Percentiles rank a stretch among this genome's conserved stretches.
These are phyloP conservation scores for Otolemur garnettii DNA, from an alignment of 2,113 vertebrate genomes.

Conservation along the genomic window DNA sequence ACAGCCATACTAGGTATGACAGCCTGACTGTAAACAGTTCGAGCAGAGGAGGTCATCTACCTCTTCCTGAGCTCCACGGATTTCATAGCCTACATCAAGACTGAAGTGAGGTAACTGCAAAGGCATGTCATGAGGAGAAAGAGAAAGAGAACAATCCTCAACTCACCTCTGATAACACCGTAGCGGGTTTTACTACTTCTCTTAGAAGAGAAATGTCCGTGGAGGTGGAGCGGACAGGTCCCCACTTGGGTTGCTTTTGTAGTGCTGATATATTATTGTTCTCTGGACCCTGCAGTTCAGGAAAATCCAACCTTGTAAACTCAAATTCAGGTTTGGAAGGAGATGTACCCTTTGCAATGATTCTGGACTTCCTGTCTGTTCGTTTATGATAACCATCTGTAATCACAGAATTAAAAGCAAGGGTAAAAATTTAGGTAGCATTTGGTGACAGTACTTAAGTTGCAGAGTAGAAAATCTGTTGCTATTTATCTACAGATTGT, in stretches of 20 bases:
- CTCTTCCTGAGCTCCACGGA: neutral
- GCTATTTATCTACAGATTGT: neutral
- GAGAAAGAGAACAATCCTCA: neutral
- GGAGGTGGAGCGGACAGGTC: slow-evolving; percentile 52
- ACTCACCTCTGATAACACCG: slow-evolving; percentile 74
- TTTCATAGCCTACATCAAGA: neutral
- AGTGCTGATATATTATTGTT: slow-evolving; percentile 27
- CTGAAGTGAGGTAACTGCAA: neutral
- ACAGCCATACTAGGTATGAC: neutral
- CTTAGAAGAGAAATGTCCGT: slow-evolving; percentile 4
- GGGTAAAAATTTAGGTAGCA: neutral
- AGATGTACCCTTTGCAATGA: slow-evolving; percentile 69
- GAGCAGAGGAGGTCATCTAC: neutral
- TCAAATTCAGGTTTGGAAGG: slow-evolving; percentile 79
- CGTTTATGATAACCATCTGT: slow-evolving; percentile 82
- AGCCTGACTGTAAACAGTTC: neutral
- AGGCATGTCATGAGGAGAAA: neutral
- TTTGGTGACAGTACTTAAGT: neutral
- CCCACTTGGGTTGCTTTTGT: slow-evolving; percentile 68
- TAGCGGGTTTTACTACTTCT: slow-evolving; percentile 48
- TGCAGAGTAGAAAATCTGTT: neutral
- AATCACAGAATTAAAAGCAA: slow-evolving; percentile 70
- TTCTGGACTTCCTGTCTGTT: slow-evolving; percentile 81
- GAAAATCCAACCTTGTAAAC: slow-evolving; percentile 85
- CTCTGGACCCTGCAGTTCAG: slow-evolving; percentile 76